Base-by-base conservation (phyloP, 2,113 vertebrate genomes). In the Tachysurus vachellii region DNA sequence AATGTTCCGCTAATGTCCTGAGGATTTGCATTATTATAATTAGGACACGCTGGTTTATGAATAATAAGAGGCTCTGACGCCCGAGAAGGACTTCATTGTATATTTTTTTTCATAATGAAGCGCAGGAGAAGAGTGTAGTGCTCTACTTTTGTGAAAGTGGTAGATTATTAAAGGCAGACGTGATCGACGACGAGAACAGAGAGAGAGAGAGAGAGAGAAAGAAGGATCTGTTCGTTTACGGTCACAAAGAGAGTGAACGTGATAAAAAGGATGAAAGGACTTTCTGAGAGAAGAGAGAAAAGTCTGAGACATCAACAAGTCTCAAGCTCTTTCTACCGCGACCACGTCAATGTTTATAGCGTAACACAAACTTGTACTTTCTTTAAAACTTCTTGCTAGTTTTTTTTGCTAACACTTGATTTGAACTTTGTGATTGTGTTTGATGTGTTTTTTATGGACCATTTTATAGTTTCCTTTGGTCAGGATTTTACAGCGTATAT, bases 1-100 rank as follows among this genome's bases (percentile, higher is more conserved):
- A 81, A 84, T 61, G 56, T 28, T 89, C 86, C 59, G 17, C 66
- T 85, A 36, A 31, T 73, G 81, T 28, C 28, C 47, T 59, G 71
- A 16, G 44, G 44, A 83, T 75, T 57, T 47, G 19, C 77, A 44
- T 73, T 70, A 83, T 59, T 66, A 66, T 84, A 59, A 85, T 80
- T 70, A 57, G 57, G 57, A 19, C 23, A 13, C 31, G 14, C 10
- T 53, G 23, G 21, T 71, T 36, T 56, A 80, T 10, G 56, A 59
- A 59, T 59, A 42, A 59, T 80, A 42, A 59, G 79, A 80, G 53
- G 17, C 9, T 61, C 31, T 80, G 79, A 80, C 5, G 31, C 5
- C 16, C 47, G 26, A 28, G 1, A 36, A 59, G 79, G 56, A 42
- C 54, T 59, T 80, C 79, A 57, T 80, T 80, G 31, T 13, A 80